Percentiles rank a stretch among this genome's conserved stretches.
These are phyloP conservation scores for Ariolimax columbianus DNA, from an alignment of 2,888 invertebrate species.

Conservation along the genomic window DNA sequence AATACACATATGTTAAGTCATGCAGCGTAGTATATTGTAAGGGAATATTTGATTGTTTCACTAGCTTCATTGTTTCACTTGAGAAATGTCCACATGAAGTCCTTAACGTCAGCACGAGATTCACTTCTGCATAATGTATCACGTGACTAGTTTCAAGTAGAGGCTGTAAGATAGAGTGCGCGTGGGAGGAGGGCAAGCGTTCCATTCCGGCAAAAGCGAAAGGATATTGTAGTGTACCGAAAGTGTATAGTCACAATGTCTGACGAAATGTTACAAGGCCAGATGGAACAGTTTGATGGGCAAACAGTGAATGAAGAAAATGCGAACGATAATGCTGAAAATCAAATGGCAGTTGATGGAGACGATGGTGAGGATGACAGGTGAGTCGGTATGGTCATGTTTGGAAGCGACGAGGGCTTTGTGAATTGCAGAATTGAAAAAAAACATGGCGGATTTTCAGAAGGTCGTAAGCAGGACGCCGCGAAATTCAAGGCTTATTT, in stretches of 20 bases:
- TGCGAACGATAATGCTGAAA: slow-evolving; percentile 23
- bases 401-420: background rate
- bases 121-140: slow-evolving; percentile 43
- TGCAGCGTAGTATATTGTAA: too few species aligned
- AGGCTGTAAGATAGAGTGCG: slow-evolving; percentile 30
- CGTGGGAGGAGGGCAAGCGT: slow-evolving; percentile 11
- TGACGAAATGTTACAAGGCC: slow-evolving; percentile 51
- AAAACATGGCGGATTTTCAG: background rate
- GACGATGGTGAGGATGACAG: slow-evolving; percentile 50
- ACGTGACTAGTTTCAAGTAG: slow-evolving; percentile 41
- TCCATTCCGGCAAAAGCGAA: background rate
- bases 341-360: slow-evolving; percentile 32
- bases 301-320: slow-evolving; percentile 44
- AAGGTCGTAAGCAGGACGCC: background rate
- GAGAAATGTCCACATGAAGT: too few species aligned
- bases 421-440: background rate
- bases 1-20: too few species aligned
- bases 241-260: slow-evolving; percentile 36
- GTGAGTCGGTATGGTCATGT: slow-evolving; percentile 26
- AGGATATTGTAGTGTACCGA: background rate
- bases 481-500: background rate
- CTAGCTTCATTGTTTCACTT: too few species aligned
- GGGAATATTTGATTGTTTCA: too few species aligned
- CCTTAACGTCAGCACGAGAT: slow-evolving; percentile 27
- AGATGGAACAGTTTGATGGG: slow-evolving; percentile 35